Percentiles rank a stretch among this genome's conserved stretches.
Evolutionary conservation across 2,888 invertebrate genomes (phyloP).

Genomic region (Sarcophaga caerulescens): DNA sequence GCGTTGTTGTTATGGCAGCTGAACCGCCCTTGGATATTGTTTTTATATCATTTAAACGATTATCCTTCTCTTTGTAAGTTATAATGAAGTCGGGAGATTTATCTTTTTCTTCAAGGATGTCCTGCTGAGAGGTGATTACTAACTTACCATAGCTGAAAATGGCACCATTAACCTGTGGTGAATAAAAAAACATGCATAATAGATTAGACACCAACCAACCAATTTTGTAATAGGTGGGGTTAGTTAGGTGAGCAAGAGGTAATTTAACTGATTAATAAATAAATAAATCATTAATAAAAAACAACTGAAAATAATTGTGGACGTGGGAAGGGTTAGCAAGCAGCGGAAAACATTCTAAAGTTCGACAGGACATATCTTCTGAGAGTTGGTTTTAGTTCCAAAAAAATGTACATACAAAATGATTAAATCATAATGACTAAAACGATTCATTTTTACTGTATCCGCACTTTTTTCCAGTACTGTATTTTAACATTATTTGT

Average conservation of each 20-base stretch:
- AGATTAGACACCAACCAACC: conserved; percentile 39
- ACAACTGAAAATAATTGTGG: too few relatives aligned
- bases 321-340: too few relatives aligned
- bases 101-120: conserved; percentile 61
- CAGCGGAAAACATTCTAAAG: too few relatives aligned
- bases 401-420: too few relatives aligned
- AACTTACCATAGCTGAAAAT: conserved; percentile 72
- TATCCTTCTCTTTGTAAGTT: conserved; percentile 69
- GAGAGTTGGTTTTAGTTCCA: too few relatives aligned
- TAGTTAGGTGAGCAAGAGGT: too few relatives aligned
- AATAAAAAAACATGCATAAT: not conserved
- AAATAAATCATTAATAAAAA: too few relatives aligned
- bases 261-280: too few relatives aligned
- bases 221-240: not conserved
- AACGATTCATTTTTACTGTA: too few relatives aligned
- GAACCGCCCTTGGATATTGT: conserved; percentile 8
- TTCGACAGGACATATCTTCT: too few relatives aligned
- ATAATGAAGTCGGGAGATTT: conserved; percentile 73
- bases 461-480: too few relatives aligned
- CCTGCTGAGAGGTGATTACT: conserved; percentile 65
- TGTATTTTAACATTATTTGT: not conserved
- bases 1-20: conserved; percentile 41
- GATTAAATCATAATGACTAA: too few relatives aligned
- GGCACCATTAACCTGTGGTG: conserved; percentile 76
- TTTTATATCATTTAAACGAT: conserved; percentile 50